These are phyloP conservation scores for Dolichoris vasculosae DNA, from an alignment of 1,140 invertebrate species.

Conservation along the genomic window DNA sequence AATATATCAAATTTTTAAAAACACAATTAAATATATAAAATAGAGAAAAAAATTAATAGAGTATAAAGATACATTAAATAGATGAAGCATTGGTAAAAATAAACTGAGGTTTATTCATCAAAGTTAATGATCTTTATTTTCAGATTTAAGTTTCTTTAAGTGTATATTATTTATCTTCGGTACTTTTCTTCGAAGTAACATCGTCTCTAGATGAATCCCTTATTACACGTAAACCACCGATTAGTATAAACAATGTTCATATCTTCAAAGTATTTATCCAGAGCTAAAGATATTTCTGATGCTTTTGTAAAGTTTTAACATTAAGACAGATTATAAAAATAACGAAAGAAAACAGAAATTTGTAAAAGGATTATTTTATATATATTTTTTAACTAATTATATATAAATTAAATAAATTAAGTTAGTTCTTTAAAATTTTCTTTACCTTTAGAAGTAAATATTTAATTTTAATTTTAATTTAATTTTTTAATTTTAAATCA, in stretches of 20 bases:
- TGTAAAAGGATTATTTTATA: not conserved
- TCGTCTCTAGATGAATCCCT: slow-evolving; percentile 8
- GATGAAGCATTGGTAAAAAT: slow-evolving; percentile 56
- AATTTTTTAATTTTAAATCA: too few relatives aligned
- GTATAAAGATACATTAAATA: too few relatives aligned
- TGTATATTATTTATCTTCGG: slow-evolving; percentile 57
- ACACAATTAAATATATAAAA: too few relatives aligned
- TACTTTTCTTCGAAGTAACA: slow-evolving; percentile 55
- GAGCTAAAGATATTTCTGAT: not conserved
- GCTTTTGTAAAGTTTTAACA: slow-evolving; percentile 10
- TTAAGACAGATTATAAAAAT: not conserved
- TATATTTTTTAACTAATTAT: too few relatives aligned
- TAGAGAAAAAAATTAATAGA: too few relatives aligned
- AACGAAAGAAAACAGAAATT: not conserved
- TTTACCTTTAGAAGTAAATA: too few relatives aligned
- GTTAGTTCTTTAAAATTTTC: too few relatives aligned
- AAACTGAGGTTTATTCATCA: slow-evolving; percentile 62
- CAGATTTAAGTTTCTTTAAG: slow-evolving; percentile 57
- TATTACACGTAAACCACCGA: slow-evolving; percentile 1
- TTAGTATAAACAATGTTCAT: slow-evolving; percentile 44
- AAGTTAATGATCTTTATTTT: slow-evolving; percentile 62
- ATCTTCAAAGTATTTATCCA: slow-evolving; percentile 26
- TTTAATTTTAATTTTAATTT: too few relatives aligned
- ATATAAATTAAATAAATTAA: too few relatives aligned
- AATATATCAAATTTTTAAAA: too few relatives aligned